Base-by-base conservation (phyloP, 1,140 invertebrate species). In the Drosophila bocki region DNA sequence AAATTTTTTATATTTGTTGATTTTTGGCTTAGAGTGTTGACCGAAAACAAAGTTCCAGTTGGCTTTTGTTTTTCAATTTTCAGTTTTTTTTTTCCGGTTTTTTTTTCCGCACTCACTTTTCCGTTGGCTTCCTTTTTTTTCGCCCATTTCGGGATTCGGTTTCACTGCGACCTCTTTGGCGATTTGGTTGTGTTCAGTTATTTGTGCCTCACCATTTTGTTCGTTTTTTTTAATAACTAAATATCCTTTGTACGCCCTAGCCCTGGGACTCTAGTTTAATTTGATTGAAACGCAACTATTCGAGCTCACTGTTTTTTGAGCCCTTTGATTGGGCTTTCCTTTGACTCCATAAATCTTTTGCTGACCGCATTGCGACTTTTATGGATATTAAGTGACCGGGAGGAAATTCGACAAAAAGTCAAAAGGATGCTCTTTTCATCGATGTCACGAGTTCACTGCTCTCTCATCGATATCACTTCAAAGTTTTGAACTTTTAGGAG, bases 11-110 rank as follows among this genome's bases (percentile, higher is more conserved):
- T 83, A 85, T 91, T 90, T 90, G 85, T 90, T 90, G 86, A 90
- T 90, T 90, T 90, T 90, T 91, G 86, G 85, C 86, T 90, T 90
- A 90, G 85, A 90, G 85, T 90, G 86, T 90, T 90, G 85, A 90
- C 85, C 85, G 84, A 90, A 88, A 91, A 90, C 80, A 88, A 88
- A 87, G 85, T 87, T 85, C 68, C 77, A 74, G 76, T 88, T 83
- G 76, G 80, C 84, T 88, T 88, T 87, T 83, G 80, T 87, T 87
- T 87, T 87, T 88, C 84, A 88, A 87, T 87, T 87, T 84, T 54
- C 61, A 44, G 32, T 60, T 47, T 4, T 47, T 80, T 82, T 83
- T 75, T 75, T 32, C 17, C 7, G 7, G 3, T n/a, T 39, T 17
- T 44, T 17, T 44, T 44, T 44, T 50, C 54, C 32, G 8, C 32